A percentile compares a stretch with the other conserved stretches of the same genome.
phyloP scores from a whole-genome alignment of 2,113 vertebrate genomes.

The Nycticryphes semicollaris region DNA sequence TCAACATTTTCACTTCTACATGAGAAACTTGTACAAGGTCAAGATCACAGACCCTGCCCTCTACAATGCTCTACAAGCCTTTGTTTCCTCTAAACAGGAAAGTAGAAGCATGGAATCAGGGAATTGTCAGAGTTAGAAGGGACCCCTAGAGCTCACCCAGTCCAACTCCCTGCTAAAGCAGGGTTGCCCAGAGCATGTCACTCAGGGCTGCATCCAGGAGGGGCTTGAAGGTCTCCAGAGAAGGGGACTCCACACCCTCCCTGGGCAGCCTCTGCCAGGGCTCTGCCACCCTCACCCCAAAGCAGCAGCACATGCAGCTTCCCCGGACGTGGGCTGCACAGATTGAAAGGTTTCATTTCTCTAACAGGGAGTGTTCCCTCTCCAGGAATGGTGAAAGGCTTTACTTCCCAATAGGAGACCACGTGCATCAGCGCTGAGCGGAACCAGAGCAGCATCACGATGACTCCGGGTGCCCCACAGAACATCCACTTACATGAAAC shows the following conservation, averaged over 20 bases:
- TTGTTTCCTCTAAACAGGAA: background rate
- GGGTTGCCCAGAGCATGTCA: no score
- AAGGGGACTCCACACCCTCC: no score
- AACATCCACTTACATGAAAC: background rate
- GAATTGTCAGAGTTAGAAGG: no score
- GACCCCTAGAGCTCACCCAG: no score
- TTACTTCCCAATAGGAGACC: background rate
- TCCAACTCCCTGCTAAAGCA: no score
- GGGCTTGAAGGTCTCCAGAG: no score
- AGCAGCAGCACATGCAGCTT: background rate
- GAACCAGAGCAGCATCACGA: background rate
- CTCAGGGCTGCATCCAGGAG: no score
- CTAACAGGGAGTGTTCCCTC: background rate
- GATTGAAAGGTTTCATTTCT: background rate
- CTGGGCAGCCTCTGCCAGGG: no score
- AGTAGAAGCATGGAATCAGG: background rate
- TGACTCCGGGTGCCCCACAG: background rate
- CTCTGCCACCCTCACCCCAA: background rate
- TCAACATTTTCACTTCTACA: background rate
- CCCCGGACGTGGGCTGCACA: background rate
- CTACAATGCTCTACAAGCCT: accelerated
- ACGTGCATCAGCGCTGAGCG: accelerated
- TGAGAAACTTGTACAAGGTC: background rate
- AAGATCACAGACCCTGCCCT: background rate
- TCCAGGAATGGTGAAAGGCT: background rate